Conservation (phyloP, 2,888 invertebrate species). For the Busseola fusca region DNA sequence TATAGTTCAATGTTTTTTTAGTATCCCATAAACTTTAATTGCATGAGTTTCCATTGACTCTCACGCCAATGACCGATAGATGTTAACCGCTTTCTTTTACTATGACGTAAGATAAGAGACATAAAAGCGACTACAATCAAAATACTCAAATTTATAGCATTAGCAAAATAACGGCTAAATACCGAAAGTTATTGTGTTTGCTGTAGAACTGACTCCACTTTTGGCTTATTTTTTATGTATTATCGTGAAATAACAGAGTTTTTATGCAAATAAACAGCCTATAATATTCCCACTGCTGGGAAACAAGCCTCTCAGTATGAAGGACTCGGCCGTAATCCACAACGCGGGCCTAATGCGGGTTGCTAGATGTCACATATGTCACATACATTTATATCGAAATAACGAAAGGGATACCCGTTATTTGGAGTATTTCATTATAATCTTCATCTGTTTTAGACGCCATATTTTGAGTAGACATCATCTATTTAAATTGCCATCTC, state of each 20-base stretch:
- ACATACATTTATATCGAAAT: background rate
- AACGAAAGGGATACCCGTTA: background rate
- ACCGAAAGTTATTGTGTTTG: background rate
- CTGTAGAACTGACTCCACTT: background rate
- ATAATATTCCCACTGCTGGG: too few relatives aligned
- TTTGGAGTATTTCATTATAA: background rate
- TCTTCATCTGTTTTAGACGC: background rate
- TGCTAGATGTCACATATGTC: too few relatives aligned
- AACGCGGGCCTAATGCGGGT: too few relatives aligned
- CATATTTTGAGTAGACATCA: background rate
- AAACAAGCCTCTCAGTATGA: too few relatives aligned
- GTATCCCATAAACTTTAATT: constrained; percentile 17
- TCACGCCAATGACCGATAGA: background rate
- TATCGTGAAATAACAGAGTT: background rate
- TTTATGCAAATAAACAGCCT: too few relatives aligned
- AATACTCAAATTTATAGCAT: background rate
- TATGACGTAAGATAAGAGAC: background rate
- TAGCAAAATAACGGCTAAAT: background rate
- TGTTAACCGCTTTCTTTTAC: background rate
- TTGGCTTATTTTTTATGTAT: background rate
- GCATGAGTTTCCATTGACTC: constrained; percentile 3
- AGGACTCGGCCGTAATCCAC: too few relatives aligned
- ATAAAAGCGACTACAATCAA: background rate
- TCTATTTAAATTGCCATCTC: background rate
- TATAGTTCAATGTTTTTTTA: constrained; percentile 26